phyloP scores from a whole-genome alignment of 2,113 vertebrate species.

The Blennius ocellaris region DNA sequence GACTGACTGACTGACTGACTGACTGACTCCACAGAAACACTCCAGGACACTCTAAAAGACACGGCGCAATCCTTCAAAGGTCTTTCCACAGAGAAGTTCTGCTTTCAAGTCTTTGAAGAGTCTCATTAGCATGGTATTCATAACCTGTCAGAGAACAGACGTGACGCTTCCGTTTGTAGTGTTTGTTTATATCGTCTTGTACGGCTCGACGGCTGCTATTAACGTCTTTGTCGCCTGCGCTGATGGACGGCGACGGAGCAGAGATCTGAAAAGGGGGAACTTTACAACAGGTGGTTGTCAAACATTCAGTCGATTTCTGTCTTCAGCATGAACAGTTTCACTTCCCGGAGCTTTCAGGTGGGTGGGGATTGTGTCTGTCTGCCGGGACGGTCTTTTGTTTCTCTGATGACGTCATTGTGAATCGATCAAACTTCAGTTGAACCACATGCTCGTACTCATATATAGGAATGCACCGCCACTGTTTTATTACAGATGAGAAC shows the following conservation, averaged over 20 bases:
- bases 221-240: conserved; percentile 25
- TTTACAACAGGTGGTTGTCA: conserved; percentile 36
- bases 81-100: conserved; percentile 31
- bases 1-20: conserved; percentile 18
- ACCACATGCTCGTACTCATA: too few relatives aligned
- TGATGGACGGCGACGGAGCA: conserved; percentile 42
- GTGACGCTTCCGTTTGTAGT: conserved; percentile 12
- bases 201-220: background rate
- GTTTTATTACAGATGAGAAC: too few relatives aligned
- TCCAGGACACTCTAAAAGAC: conserved; percentile 22
- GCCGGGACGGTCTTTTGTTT: too few relatives aligned
- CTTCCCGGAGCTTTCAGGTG: background rate
- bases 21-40: conserved; percentile 19
- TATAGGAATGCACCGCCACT: too few relatives aligned
- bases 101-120: conserved; percentile 38
- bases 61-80: conserved; percentile 31
- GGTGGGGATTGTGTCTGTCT: background rate
- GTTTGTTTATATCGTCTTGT: conserved; percentile 25
- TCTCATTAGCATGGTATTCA: conserved; percentile 43
- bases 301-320: conserved; percentile 9
- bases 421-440: too few relatives aligned
- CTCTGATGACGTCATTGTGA: too few relatives aligned
- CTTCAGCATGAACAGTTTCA: background rate
- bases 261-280: conserved; percentile 22
- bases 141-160: conserved; percentile 15